These are phyloP conservation scores for Helicoverpa armigera DNA, from an alignment of 1,140 invertebrate genomes.

Conservation along the genomic window DNA sequence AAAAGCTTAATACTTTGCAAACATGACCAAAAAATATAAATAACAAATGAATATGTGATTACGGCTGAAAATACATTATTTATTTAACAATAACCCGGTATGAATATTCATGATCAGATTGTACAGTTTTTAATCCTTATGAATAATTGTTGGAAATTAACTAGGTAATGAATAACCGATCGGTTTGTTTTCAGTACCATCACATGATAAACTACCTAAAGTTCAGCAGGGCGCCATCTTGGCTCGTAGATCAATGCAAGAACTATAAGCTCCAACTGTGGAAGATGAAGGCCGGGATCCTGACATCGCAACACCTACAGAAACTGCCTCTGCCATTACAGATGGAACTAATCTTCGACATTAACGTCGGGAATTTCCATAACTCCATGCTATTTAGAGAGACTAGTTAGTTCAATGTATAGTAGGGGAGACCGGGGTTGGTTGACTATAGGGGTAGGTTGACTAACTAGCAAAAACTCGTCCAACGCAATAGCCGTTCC, in stretches of 20 bases:
- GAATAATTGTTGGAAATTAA: slow-evolving; percentile 21
- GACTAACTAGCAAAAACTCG: too few relatives aligned
- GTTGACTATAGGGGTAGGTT: too few relatives aligned
- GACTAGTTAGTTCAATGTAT: slow-evolving; percentile 61
- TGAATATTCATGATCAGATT: slow-evolving; percentile 29
- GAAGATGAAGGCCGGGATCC: slow-evolving; percentile 77
- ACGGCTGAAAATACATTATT: slow-evolving; percentile 3
- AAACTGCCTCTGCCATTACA: slow-evolving; percentile 74
- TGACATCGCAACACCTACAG: slow-evolving; percentile 66
- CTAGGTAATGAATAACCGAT: not conserved
- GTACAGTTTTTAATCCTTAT: slow-evolving; percentile 21
- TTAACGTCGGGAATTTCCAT: slow-evolving; percentile 79
- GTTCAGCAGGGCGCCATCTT: slow-evolving; percentile 62
- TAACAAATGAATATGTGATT: slow-evolving; percentile 1
- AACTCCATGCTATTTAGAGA: slow-evolving; percentile 73
- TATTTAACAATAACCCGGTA: not conserved
- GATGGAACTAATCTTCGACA: slow-evolving; percentile 82
- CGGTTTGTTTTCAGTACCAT: slow-evolving; percentile 68
- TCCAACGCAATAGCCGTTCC: too few relatives aligned
- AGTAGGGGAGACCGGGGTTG: too few relatives aligned
- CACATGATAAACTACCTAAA: slow-evolving; percentile 76
- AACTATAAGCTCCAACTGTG: slow-evolving; percentile 74
- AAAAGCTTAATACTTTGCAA: not conserved
- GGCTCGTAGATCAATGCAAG: slow-evolving; percentile 68
- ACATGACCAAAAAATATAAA: not conserved